These are phyloP conservation scores for Microcaecilia unicolor DNA, from an alignment of 2,797 vertebrate genomes.

Conservation along the genomic window DNA sequence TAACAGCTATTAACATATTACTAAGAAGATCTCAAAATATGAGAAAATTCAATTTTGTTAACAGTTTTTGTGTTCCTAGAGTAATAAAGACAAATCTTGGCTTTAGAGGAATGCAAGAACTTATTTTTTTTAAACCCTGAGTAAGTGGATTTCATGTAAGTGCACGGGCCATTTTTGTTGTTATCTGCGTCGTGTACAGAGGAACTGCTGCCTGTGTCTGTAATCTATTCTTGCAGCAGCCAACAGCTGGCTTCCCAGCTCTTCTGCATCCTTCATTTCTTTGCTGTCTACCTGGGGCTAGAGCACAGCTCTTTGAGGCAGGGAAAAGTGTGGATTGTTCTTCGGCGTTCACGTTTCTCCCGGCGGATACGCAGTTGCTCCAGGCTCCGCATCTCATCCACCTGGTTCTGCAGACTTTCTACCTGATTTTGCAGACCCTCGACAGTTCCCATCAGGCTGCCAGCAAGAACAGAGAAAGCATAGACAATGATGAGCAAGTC, in stretches of 20 bases:
- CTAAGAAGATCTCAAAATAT: too few species aligned
- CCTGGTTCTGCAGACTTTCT: slow-evolving; percentile 77
- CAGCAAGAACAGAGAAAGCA: neutral
- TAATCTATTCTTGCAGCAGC: neutral
- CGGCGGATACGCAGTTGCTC: slow-evolving; percentile 78
- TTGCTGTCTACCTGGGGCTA: slow-evolving; percentile 65
- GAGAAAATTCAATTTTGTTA: too few species aligned
- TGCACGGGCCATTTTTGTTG: too few species aligned
- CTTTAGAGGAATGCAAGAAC: too few species aligned
- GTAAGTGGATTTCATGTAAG: too few species aligned
- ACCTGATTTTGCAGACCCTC: slow-evolving; percentile 85
- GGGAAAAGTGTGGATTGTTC: slow-evolving; percentile 91
- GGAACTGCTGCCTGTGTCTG: neutral
- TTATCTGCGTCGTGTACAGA: neutral
- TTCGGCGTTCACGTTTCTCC: slow-evolving; percentile 83
- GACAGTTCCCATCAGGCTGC: slow-evolving; percentile 80
- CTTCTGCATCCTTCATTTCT: neutral
- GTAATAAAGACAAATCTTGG: too few species aligned
- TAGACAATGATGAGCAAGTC: neutral
- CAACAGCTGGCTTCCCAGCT: neutral
- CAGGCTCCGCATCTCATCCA: slow-evolving; percentile 80
- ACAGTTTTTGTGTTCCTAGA: too few species aligned
- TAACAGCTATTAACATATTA: too few species aligned
- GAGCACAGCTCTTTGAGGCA: slow-evolving; percentile 88
- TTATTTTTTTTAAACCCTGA: too few species aligned